Evolutionary conservation across 2,113 vertebrate species (phyloP).

Genomic region (Macrotis lagotis): DNA sequence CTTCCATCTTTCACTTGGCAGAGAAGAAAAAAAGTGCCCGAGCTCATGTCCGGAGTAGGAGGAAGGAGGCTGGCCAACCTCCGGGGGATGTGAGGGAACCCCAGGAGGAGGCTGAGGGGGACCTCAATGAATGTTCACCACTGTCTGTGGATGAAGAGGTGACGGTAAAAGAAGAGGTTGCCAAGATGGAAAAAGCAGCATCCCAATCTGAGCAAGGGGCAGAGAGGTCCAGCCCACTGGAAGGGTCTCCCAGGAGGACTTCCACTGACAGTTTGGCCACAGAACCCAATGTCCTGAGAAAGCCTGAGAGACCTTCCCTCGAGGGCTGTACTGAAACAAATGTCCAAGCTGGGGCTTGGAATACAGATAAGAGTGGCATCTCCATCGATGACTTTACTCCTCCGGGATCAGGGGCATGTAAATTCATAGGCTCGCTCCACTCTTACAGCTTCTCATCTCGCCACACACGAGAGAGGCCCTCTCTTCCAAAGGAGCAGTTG

Average conservation of each 20-base stretch:
- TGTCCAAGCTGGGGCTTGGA: conserved; percentile 49
- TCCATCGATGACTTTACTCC: conserved; percentile 82
- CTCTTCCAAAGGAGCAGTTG: conserved; percentile 81
- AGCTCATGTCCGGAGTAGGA: conserved; percentile 78
- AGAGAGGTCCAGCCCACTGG: conserved; percentile 57
- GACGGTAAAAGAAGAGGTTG: conserved; percentile 73
- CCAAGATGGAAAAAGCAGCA: conserved; percentile 72
- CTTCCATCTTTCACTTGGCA: conserved; percentile 86
- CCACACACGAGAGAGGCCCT: conserved; percentile 80
- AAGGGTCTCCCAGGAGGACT: conserved; percentile 67
- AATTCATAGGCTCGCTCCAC: conserved; percentile 88
- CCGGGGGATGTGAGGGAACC: conserved; percentile 65
- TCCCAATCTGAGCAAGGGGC: conserved; percentile 54
- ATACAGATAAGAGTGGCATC: conserved; percentile 77
- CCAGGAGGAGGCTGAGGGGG: conserved; percentile 49
- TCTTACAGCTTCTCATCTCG: conserved; percentile 88
- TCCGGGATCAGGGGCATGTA: conserved; percentile 83
- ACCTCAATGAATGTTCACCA: conserved; percentile 52
- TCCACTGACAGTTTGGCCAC: conserved; percentile 51
- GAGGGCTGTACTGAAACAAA: conserved; percentile 43
- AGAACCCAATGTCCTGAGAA: conserved; percentile 42
- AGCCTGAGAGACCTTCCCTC: background rate
- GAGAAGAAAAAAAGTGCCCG: conserved; percentile 78
- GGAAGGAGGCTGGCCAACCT: conserved; percentile 74
- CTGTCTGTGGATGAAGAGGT: conserved; percentile 31